Evolutionary conservation across 1,140 invertebrate species (phyloP).

Genomic region (Paraescarpia echinospica): DNA sequence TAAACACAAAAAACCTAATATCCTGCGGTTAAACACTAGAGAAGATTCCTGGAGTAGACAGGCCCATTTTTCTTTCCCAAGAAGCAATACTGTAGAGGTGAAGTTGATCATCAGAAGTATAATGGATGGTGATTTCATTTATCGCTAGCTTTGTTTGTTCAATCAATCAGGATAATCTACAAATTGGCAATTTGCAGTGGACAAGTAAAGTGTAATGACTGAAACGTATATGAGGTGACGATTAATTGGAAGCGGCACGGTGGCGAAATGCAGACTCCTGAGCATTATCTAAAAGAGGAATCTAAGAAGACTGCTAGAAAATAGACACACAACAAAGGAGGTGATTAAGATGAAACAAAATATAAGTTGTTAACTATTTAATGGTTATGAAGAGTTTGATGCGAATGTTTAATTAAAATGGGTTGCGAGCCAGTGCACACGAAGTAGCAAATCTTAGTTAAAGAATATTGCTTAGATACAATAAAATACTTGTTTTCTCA

Average conservation of each 20-base stretch:
- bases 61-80: not conserved
- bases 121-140: constrained; percentile 1
- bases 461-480: no score
- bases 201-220: not conserved
- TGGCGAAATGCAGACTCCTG: no score
- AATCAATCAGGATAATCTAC: not conserved
- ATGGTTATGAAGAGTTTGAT: no score
- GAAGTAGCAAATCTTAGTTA: no score
- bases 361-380: no score
- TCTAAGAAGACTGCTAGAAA: not conserved
- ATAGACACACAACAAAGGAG: no score
- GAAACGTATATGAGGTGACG: not conserved
- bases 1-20: not conserved
- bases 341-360: no score
- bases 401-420: no score
- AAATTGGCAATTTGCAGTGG: not conserved
- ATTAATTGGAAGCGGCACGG: not conserved
- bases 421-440: no score
- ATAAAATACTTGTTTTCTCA: no score
- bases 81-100: no score
- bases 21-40: not conserved
- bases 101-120: not conserved
- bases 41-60: not conserved
- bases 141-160: not conserved
- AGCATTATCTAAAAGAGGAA: not conserved